phyloP scores from a whole-genome alignment of 30 jellyfish, hydroid and myxozoan species.

The Hydractinia echinata region DNA sequence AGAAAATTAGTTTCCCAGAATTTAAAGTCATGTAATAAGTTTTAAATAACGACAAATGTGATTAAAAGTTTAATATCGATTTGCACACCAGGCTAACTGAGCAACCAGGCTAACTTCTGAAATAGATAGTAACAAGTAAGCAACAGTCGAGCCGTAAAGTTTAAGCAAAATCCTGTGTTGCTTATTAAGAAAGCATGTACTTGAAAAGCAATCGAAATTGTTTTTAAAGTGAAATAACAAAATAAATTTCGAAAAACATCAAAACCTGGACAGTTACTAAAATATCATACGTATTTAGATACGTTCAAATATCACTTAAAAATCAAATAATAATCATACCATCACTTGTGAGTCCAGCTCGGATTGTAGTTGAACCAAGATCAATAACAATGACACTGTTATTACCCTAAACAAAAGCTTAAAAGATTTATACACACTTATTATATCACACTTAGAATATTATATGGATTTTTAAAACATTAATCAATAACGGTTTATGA shows the following conservation, averaged over 20 bases:
- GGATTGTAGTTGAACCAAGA: constrained; percentile 75
- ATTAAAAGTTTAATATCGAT: no score
- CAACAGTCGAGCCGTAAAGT: no score
- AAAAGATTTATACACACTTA: background rate
- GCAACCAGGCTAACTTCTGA: no score
- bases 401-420: constrained; percentile 9
- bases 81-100: no score
- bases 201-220: background rate
- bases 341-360: constrained; percentile 63
- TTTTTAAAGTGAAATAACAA: background rate
- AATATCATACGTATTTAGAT: background rate
- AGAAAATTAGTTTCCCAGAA: no score
- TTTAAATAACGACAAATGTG: no score
- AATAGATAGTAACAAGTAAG: no score
- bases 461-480: no score
- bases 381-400: constrained; percentile 50
- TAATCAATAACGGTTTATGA: no score
- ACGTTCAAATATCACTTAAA: background rate
- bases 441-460: background rate
- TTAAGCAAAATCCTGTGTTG: no score
- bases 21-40: no score
- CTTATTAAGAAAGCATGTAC: no score
- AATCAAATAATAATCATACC: constrained; percentile 12
- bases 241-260: background rate
- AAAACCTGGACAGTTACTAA: background rate